phyloP scores from a whole-genome alignment of 2,888 invertebrate genomes.

The Drosophila affinis region DNA sequence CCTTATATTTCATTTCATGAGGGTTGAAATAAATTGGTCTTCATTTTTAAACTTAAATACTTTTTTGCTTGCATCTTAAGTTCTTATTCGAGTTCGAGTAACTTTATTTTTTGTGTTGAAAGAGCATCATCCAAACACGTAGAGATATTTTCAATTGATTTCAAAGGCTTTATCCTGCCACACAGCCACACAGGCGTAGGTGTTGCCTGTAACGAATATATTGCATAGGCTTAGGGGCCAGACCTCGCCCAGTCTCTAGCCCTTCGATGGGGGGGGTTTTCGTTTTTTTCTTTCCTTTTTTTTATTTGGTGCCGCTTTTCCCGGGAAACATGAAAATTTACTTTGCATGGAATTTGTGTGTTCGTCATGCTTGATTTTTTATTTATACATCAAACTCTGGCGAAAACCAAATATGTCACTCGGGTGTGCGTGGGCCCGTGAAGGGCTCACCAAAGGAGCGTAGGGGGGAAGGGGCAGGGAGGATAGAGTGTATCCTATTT shows the following conservation, averaged over 20 bases:
- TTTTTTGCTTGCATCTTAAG: not conserved
- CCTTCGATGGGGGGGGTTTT: constrained; percentile 10
- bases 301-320: constrained; percentile 44
- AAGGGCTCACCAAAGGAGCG: constrained; percentile 37
- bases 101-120: not conserved
- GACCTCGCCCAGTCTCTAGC: constrained; percentile 18
- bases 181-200: constrained; percentile 24
- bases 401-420: constrained; percentile 66
- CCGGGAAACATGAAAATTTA: constrained; percentile 70
- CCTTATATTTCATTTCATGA: no score
- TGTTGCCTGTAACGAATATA: constrained; percentile 6
- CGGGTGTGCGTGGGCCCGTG: constrained; percentile 63
- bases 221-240: constrained; percentile 60
- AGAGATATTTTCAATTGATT: constrained; percentile 30
- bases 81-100: not conserved
- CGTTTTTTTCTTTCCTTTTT: constrained; percentile 18
- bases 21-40: no score
- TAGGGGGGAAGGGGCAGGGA: constrained; percentile 24
- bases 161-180: constrained; percentile 23
- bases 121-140: constrained; percentile 15
- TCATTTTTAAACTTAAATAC: not conserved
- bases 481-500: not conserved
- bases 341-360: constrained; percentile 65
- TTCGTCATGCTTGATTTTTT: constrained; percentile 70
- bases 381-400: constrained; percentile 68